A percentile compares a stretch with the other conserved stretches of the same genome.
Conservation (phyloP, 1,140 invertebrate species). For the Caerostris extrusa region DNA sequence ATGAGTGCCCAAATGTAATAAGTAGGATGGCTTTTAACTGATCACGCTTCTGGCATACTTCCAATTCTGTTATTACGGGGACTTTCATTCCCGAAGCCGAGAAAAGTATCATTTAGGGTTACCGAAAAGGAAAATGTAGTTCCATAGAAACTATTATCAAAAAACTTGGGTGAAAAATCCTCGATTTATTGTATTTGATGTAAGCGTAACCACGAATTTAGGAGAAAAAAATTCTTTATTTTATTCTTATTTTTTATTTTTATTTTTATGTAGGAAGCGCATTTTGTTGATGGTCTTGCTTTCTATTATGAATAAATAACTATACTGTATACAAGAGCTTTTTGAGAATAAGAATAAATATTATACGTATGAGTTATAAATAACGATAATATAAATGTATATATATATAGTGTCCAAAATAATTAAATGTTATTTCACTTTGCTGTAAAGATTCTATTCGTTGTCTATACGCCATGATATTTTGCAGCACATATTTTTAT, state of each 20-base stretch:
- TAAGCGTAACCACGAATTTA: not conserved
- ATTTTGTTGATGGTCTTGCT: not conserved
- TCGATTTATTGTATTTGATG: slow-evolving; percentile 14
- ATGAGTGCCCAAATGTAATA: not conserved
- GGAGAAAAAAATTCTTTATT: not conserved
- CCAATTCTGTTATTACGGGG: not conserved
- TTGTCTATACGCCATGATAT: too few species aligned
- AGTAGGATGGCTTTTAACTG: not conserved
- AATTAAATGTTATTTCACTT: too few species aligned
- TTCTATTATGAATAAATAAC: not conserved
- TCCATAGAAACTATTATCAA: not conserved
- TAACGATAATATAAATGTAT: not conserved
- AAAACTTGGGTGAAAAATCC: not conserved
- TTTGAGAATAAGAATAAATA: not conserved
- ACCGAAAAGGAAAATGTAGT: slow-evolving; percentile 15
- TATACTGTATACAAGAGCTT: not conserved
- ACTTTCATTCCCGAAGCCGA: not conserved
- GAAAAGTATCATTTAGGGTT: slow-evolving; percentile 38
- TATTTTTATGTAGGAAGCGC: not conserved
- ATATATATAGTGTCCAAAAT: too few species aligned
- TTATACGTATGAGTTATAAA: not conserved
- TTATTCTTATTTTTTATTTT: too few species aligned
- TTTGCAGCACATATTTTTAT: too few species aligned
- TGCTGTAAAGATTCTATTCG: too few species aligned
- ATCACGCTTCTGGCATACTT: not conserved